These are phyloP conservation scores for Epicampocera succincta DNA, from an alignment of 2,888 invertebrate species.

Conservation along the genomic window DNA sequence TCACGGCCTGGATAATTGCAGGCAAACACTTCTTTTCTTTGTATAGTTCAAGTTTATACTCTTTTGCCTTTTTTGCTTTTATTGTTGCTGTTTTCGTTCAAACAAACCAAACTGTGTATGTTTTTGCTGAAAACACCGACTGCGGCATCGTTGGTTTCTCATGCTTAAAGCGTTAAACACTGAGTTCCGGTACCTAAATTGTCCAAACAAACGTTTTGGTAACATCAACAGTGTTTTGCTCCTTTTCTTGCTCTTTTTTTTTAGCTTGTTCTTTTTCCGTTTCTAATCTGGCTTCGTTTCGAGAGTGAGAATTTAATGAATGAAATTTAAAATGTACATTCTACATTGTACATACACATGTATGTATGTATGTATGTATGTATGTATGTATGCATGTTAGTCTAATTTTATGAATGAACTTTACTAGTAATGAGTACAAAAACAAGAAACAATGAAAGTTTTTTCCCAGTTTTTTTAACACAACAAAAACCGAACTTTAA, in stretches of 20 bases:
- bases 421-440: background rate
- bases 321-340: slow-evolving; percentile 40
- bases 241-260: too few relatives aligned
- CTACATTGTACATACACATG: too few relatives aligned
- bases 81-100: background rate
- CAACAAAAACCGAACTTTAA: too few relatives aligned
- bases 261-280: too few relatives aligned
- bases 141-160: slow-evolving; percentile 74
- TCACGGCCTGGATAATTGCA: too few relatives aligned
- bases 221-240: slow-evolving; percentile 65
- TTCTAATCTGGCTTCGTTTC: slow-evolving; percentile 8
- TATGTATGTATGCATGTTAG: background rate
- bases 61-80: background rate
- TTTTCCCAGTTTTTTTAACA: too few relatives aligned
- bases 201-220: slow-evolving; percentile 74
- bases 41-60: too few relatives aligned
- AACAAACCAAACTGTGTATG: background rate
- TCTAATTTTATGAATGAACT: slow-evolving; percentile 43
- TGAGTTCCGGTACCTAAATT: slow-evolving; percentile 79
- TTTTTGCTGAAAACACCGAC: background rate
- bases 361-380: background rate
- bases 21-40: too few relatives aligned
- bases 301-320: slow-evolving; percentile 31
- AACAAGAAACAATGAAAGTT: background rate
- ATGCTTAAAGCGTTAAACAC: slow-evolving; percentile 79